Evolutionary conservation across 2,797 vertebrate species (phyloP).

Genomic region (Zenarchopterus dispar): DNA sequence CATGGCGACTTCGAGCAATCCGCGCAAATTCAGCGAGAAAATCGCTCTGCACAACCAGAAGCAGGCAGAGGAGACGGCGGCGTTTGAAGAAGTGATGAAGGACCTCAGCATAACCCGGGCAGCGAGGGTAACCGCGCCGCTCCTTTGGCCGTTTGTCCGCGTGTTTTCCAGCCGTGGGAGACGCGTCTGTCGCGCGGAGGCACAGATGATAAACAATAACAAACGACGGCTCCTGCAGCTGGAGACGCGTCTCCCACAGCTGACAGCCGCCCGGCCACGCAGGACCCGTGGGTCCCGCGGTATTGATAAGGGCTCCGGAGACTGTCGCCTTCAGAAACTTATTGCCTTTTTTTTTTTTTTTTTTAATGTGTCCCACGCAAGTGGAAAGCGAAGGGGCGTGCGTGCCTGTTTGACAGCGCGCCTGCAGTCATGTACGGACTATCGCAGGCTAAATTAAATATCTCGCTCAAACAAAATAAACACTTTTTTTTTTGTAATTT

Average conservation of each 20-base stretch:
- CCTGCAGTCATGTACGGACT: constrained; percentile 11
- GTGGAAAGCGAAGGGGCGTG: constrained; percentile 53
- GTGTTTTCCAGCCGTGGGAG: constrained; percentile 62
- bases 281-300: not conserved
- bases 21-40: no score
- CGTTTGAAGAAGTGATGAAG: no score
- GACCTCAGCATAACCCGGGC: no score
- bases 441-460: no score
- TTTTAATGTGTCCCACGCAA: constrained; percentile 39
- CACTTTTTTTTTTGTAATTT: no score
- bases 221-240: constrained; percentile 70
- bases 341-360: constrained; percentile 40
- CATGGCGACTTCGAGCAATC: no score
- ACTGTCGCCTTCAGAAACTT: constrained; percentile 51
- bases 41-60: no score
- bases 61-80: no score
- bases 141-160: no score
- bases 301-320: not conserved
- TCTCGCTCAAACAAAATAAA: no score
- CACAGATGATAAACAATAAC: constrained; percentile 83
- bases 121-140: no score
- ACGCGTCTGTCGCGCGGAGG: not conserved
- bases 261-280: constrained; percentile 7
- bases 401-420: constrained; percentile 66
- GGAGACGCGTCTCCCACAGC: not conserved